phyloP scores from a whole-genome alignment of 2,113 vertebrate genomes.

The Psilopsiagon aymara region DNA sequence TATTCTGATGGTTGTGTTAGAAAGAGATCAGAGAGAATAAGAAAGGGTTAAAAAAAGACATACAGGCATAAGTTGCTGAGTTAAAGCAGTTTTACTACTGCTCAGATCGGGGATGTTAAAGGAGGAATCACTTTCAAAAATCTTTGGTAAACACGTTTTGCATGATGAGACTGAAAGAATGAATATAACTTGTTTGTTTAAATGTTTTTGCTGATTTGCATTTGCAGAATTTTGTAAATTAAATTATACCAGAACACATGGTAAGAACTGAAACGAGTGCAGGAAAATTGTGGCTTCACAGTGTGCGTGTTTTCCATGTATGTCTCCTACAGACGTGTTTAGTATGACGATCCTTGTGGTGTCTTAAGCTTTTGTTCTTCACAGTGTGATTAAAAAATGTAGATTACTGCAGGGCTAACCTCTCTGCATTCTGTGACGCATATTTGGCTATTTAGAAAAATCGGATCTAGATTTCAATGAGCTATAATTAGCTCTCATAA shows the following conservation, averaged over 20 bases:
- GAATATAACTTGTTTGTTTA: background rate
- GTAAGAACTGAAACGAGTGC: background rate
- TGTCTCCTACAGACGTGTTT: accelerated
- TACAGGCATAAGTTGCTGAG: background rate
- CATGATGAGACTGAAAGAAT: background rate
- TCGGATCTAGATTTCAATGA: conserved; percentile 27
- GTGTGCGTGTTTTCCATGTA: accelerated
- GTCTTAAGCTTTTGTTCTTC: conserved; percentile 33
- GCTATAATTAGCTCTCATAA: conserved; percentile 43
- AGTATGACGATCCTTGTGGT: background rate
- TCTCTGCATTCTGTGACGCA: conserved; percentile 33
- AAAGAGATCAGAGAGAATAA: background rate
- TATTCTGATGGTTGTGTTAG: background rate
- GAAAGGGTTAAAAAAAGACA: background rate
- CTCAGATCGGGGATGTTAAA: background rate
- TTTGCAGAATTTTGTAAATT: background rate
- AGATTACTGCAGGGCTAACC: background rate
- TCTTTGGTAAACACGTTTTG: background rate
- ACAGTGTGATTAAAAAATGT: conserved; percentile 13
- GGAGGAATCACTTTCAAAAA: background rate
- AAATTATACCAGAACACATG: background rate
- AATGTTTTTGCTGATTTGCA: background rate
- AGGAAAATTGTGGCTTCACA: background rate
- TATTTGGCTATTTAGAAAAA: conserved; percentile 59
- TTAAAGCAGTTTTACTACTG: background rate